Evolutionary conservation across 2,797 vertebrate species (phyloP).

Genomic region (Clamator glandarius): DNA sequence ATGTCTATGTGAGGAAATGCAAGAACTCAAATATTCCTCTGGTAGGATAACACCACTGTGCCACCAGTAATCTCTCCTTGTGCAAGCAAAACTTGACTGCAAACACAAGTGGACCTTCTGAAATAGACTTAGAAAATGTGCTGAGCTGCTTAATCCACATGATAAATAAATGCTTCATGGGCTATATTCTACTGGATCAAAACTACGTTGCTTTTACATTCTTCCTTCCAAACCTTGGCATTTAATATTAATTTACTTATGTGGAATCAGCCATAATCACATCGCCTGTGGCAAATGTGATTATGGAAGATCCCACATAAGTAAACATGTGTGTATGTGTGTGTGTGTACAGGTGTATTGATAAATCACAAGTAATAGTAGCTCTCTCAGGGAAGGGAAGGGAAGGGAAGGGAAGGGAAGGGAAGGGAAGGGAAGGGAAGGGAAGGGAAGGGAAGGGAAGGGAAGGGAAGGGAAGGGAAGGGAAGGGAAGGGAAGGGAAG

Average conservation of each 20-base stretch:
- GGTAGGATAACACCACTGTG: not conserved
- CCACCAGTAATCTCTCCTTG: not conserved
- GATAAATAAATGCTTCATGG: not conserved
- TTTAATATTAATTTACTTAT: not conserved
- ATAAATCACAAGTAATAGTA: not conserved
- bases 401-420: too few species aligned
- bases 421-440: too few species aligned
- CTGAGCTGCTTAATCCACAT: not conserved
- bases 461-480: too few species aligned
- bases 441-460: too few species aligned
- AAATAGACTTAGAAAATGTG: conserved; percentile 13
- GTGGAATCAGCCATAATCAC: not conserved
- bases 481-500: too few species aligned
- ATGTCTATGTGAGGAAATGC: not conserved
- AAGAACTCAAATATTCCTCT: not conserved
- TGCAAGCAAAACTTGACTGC: not conserved
- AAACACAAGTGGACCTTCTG: conserved; percentile 2
- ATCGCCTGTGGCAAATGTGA: too few species aligned
- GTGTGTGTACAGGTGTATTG: too few species aligned
- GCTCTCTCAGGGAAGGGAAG: too few species aligned
- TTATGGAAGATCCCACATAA: too few species aligned
- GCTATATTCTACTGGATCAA: not conserved
- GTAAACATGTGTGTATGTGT: too few species aligned
- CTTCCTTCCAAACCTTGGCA: not conserved
- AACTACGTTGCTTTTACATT: not conserved